Evolutionary conservation across 2,888 invertebrate genomes (phyloP), one percentile per base, ranked within the genome.

Genomic region (Cyclophora albipunctata): DNA sequence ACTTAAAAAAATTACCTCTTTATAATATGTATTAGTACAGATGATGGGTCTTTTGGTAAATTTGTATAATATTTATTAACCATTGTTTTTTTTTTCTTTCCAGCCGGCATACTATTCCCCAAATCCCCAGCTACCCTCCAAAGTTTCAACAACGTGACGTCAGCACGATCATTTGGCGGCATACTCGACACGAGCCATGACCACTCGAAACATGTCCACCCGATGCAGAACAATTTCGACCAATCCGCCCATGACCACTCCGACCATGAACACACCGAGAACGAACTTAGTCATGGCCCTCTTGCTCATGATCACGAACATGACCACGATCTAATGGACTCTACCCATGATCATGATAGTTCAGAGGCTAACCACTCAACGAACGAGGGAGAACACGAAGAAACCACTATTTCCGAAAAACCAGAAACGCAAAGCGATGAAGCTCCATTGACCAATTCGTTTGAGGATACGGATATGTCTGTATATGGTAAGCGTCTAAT

Each of bases 61-160:
- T 20, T 20, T 1, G 20, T 20, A 20, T 20, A 20, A 20, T 20
- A 20, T 20, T 20, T 20, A 20, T 20, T 20, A 20, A 20, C 20
- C 20, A 20, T 20, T 20, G 20, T 20, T 20, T 20, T 20, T 20
- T 20, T 20, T 20, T 20, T 37, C 37, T 43, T 90, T 90, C 42
- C 79, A 94, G 94, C 92, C 66, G 94, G 94, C 46, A 88, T 93
- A 46, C 91, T 94, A 59, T 91, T 93, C 65, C 85, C 90, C 35
- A 91, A 90, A 78, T 91, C 92, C 52, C 91, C 92, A 45, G 90
- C 91, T 42, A 87, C 90, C 1, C 81, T 91, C 52, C 90, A 85
- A 74, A 91, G 82, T 67, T 84, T 81, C 73, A 89, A 88, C 64
- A 67, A 37, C 77, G 4, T 80, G 33, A 7, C 90, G 54, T 91